Percentiles rank a stretch among this genome's conserved stretches.
Conservation (phyloP, 2,113 vertebrate genomes). For the Apaloderma vittatum region DNA sequence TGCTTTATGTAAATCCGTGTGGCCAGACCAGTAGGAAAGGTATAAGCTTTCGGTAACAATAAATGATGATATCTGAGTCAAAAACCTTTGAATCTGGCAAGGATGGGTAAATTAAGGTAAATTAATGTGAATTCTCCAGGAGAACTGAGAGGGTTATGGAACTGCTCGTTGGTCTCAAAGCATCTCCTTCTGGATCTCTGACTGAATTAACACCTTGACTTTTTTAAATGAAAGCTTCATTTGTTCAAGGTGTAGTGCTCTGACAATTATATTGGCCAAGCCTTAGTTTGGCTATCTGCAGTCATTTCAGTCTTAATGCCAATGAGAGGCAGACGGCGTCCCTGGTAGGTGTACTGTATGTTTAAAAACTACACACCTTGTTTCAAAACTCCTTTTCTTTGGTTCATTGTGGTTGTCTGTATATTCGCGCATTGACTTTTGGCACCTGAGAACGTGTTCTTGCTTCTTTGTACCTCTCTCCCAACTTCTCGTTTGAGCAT, state of each 20-base stretch:
- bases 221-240: neutral
- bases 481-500: neutral
- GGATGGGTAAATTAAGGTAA: neutral
- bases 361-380: neutral
- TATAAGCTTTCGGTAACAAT: fast-evolving
- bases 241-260: neutral
- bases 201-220: slow-evolving; percentile 17
- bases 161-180: neutral
- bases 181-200: neutral
- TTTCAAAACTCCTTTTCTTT: neutral
- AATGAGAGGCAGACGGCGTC: neutral
- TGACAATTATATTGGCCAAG: neutral
- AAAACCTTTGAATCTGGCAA: neutral
- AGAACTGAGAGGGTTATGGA: neutral
- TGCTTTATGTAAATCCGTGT: fast-evolving
- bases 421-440: neutral
- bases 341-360: fast-evolving
- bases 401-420: neutral
- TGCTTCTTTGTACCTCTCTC: neutral
- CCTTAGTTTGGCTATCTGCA: neutral
- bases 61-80: neutral
- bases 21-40: neutral
- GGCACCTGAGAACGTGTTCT: neutral
- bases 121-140: neutral
- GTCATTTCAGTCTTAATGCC: neutral